phyloP scores from a whole-genome alignment of 2,888 invertebrate species.

The Cacoxenus indagator region DNA sequence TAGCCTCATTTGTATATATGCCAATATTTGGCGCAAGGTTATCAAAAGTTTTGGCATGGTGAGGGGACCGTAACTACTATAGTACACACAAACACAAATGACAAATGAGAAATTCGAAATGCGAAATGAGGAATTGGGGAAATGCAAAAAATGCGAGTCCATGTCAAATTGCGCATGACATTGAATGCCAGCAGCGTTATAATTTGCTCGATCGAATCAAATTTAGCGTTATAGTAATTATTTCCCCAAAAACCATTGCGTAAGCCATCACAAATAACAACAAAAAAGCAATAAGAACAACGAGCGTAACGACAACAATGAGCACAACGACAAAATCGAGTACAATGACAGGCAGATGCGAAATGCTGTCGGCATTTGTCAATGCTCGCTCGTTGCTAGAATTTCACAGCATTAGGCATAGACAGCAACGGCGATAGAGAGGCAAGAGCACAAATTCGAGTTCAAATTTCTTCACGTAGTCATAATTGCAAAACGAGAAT shows the following conservation, averaged over 20 bases:
- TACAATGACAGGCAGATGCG: neutral
- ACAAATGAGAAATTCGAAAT: too few relatives aligned
- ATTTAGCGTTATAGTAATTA: constrained; percentile 61
- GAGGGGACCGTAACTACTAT: too few relatives aligned
- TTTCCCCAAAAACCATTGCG: constrained; percentile 31
- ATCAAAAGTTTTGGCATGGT: neutral
- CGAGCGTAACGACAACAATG: neutral
- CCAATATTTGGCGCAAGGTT: constrained; percentile 4
- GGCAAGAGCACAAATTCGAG: neutral
- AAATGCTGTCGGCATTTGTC: constrained; percentile 16
- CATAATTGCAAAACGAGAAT: constrained; percentile 16
- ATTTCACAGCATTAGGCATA: constrained; percentile 9
- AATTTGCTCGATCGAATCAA: constrained; percentile 39
- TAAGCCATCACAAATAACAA: constrained; percentile 17
- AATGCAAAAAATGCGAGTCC: neutral
- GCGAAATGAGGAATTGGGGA: too few relatives aligned
- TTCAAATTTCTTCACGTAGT: neutral
- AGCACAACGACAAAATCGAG: neutral
- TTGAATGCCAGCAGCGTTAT: constrained; percentile 2
- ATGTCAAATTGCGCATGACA: constrained; percentile 21
- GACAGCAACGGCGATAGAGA: neutral
- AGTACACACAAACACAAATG: too few relatives aligned
- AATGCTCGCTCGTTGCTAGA: neutral
- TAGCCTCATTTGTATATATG: neutral
- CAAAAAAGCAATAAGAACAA: neutral